Conservation (phyloP, 2,888 invertebrate species). For the Hypselothyrea guttata region DNA sequence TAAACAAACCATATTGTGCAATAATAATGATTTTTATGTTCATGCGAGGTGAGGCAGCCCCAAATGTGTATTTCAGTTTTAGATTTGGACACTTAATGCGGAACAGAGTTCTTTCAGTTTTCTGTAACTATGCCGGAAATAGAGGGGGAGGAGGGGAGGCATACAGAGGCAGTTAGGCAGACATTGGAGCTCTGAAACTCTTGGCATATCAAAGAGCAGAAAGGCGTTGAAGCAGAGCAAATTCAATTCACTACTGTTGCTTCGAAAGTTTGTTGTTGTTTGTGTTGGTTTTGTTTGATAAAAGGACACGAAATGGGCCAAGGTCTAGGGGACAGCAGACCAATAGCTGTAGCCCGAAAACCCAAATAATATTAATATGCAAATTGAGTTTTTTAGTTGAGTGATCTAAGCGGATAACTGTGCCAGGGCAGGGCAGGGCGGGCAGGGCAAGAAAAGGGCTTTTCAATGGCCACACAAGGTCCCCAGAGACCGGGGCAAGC, state of each 20-base stretch:
- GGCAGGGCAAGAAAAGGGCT: constrained; percentile 8
- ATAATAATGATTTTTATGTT: constrained; percentile 51
- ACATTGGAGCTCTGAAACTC: constrained; percentile 7
- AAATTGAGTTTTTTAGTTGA: constrained; percentile 82
- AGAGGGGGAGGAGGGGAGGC: background rate
- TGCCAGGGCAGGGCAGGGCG: constrained; percentile 9
- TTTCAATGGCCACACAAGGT: constrained; percentile 37
- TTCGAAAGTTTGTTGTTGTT: constrained; percentile 38
- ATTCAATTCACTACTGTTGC: constrained; percentile 76
- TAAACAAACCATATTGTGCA: background rate
- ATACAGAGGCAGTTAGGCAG: background rate
- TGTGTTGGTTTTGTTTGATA: constrained; percentile 50
- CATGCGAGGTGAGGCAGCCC: constrained; percentile 40
- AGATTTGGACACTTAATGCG: constrained; percentile 28
- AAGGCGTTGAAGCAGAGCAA: constrained; percentile 73
- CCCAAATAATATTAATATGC: constrained; percentile 81
- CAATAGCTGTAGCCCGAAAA: constrained; percentile 39
- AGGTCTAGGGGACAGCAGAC: constrained; percentile 19
- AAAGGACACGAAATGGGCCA: constrained; percentile 47
- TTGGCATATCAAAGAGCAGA: constrained; percentile 66
- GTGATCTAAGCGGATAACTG: constrained; percentile 79
- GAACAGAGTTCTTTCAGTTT: constrained; percentile 35
- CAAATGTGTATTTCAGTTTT: constrained; percentile 10
- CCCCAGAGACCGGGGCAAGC: constrained; percentile 49
- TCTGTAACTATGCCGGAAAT: constrained; percentile 42